Conservation (phyloP, 2,797 vertebrate species). For the Anguilla pacifica region DNA sequence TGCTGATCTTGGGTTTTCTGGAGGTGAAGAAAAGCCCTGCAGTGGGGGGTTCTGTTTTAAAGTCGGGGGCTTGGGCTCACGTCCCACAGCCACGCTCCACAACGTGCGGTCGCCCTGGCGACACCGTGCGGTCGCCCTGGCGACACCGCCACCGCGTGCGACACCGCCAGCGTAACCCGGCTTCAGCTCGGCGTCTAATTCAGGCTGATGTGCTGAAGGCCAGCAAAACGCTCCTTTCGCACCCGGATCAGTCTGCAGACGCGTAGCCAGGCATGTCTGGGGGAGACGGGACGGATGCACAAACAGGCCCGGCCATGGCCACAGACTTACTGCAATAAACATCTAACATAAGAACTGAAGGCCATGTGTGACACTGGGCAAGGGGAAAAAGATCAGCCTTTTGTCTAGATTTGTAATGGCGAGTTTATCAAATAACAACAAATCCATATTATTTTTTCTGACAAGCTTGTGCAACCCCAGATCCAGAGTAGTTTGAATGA, state of each 20-base stretch:
- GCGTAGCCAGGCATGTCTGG: slow-evolving; percentile 51
- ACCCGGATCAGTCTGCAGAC: slow-evolving; percentile 42
- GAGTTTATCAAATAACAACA: background rate
- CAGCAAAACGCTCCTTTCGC: slow-evolving; percentile 53
- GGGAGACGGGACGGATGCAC: slow-evolving; percentile 46
- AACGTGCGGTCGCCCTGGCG: background rate
- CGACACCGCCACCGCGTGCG: too few relatives aligned
- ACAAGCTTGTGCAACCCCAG: background rate
- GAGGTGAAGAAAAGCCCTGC: background rate
- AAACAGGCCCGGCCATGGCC: slow-evolving; percentile 31
- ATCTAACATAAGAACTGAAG: background rate
- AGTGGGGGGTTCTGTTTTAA: slow-evolving; percentile 31
- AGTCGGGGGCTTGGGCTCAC: slow-evolving; percentile 19
- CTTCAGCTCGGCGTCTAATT: slow-evolving; percentile 44
- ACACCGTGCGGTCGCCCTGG: background rate
- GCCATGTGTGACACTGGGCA: background rate
- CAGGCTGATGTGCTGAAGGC: slow-evolving; percentile 46
- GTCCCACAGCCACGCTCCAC: slow-evolving; percentile 27
- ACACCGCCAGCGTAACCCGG: background rate
- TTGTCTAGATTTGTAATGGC: background rate
- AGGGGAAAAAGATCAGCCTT: background rate
- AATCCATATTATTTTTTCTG: background rate
- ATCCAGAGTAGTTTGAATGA: background rate
- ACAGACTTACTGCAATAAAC: background rate
- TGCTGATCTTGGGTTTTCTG: background rate